Percentiles rank a stretch among this genome's conserved stretches.
Conservation (phyloP, 2,797 vertebrate species). For the Psittacula echo region DNA sequence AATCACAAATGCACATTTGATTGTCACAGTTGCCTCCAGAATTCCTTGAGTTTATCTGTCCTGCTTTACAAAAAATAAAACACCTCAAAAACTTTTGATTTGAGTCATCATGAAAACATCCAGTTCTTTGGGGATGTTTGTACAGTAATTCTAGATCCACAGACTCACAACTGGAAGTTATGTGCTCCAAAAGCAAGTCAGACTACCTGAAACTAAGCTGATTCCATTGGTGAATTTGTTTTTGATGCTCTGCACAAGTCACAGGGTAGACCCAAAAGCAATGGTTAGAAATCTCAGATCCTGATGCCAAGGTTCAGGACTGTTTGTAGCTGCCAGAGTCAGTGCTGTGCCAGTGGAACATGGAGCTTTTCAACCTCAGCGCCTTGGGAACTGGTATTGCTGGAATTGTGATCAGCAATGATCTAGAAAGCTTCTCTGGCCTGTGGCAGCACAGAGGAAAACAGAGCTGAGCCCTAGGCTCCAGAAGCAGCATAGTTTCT, state of each 20-base stretch:
- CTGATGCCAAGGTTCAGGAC: not conserved
- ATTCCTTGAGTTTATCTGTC: not conserved
- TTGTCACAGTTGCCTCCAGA: not conserved
- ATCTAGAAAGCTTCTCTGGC: not conserved
- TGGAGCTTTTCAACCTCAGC: not conserved
- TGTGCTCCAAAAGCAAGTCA: not conserved
- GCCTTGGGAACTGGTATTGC: not conserved
- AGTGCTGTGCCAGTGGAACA: not conserved
- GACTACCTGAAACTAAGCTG: not conserved
- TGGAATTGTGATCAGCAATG: not conserved
- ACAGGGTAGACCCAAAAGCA: not conserved
- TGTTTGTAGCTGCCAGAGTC: not conserved
- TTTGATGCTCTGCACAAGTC: not conserved
- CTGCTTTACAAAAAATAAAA: not conserved
- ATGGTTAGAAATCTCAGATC: not conserved
- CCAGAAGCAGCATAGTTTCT: not conserved
- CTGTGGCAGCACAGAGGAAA: not conserved
- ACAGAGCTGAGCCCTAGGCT: not conserved
- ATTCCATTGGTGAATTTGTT: not conserved
- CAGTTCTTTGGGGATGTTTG: not conserved
- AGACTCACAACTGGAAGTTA: not conserved
- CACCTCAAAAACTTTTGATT: not conserved
- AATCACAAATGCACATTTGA: not conserved
- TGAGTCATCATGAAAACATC: not conserved
- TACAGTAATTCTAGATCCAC: not conserved